These are phyloP conservation scores for Andrena haemorrhoa DNA, from an alignment of 2,888 invertebrate genomes.

Conservation along the genomic window DNA sequence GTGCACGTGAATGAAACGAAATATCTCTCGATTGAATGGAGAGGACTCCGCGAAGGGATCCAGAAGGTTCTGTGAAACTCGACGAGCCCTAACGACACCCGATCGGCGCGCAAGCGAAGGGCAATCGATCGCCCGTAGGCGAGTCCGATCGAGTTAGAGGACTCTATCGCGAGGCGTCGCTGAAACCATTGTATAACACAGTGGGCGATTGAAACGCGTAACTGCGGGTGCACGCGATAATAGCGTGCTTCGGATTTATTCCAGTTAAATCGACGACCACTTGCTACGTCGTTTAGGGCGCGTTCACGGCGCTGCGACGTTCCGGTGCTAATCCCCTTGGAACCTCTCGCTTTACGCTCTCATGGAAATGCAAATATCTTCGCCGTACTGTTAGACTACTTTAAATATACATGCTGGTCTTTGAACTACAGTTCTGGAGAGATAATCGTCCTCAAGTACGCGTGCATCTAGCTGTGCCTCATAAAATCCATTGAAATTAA, in stretches of 20 bases:
- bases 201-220: background rate
- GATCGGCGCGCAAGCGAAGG: background rate
- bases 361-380: no score
- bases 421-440: no score
- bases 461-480: no score
- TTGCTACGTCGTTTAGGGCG: background rate
- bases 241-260: background rate
- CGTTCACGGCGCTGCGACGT: background rate
- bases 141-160: background rate
- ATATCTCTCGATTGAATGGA: background rate
- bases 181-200: background rate
- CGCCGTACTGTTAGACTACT: no score
- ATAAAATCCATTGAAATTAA: no score
- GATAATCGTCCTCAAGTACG: no score
- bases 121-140: constrained; percentile 1
- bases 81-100: background rate
- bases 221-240: background rate
- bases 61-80: background rate
- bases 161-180: background rate
- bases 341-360: background rate
- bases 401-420: no score
- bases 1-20: constrained; percentile 41
- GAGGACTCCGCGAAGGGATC: background rate
- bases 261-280: background rate
- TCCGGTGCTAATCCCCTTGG: background rate